These are phyloP conservation scores for Troides oblongomaculatus DNA, from an alignment of 2,888 invertebrate genomes.

Conservation along the genomic window DNA sequence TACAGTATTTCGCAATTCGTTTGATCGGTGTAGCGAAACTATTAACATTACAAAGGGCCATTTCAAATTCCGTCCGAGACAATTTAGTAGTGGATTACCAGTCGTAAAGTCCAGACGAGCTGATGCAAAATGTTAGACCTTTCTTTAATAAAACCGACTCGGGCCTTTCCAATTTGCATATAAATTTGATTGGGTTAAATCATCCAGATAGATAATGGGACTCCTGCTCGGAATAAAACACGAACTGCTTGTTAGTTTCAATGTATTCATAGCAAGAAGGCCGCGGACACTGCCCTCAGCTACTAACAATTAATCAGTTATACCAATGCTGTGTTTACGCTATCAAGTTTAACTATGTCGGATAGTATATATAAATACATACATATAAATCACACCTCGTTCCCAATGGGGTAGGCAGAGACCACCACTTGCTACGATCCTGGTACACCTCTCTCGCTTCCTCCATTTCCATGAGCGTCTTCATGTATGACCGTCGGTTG, in stretches of 20 bases:
- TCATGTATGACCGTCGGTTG: no score
- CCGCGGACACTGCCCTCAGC: no score
- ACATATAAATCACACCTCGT: no score
- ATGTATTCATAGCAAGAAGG: background rate
- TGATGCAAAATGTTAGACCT: slow-evolving; percentile 23
- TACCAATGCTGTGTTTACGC: no score
- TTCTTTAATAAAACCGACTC: slow-evolving; percentile 23
- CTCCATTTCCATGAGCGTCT: no score
- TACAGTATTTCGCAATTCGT: background rate
- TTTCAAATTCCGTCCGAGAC: slow-evolving; percentile 23
- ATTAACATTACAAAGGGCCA: slow-evolving; percentile 27
- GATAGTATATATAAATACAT: no score
- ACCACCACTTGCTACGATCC: no score
- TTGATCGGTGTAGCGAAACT: background rate
- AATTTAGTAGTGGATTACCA: slow-evolving; percentile 21
- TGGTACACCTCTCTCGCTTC: no score
- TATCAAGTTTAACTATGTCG: no score
- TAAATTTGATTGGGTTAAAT: slow-evolving; percentile 31
- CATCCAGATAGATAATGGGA: slow-evolving; percentile 24
- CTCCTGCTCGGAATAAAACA: slow-evolving; percentile 19
- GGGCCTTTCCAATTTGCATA: slow-evolving; percentile 27
- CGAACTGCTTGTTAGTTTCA: slow-evolving; percentile 19
- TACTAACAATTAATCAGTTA: no score
- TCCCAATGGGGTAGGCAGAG: no score
- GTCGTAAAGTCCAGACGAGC: slow-evolving; percentile 27